phyloP scores from a whole-genome alignment of 2,888 invertebrate species.

The Agonopterix arenella region DNA sequence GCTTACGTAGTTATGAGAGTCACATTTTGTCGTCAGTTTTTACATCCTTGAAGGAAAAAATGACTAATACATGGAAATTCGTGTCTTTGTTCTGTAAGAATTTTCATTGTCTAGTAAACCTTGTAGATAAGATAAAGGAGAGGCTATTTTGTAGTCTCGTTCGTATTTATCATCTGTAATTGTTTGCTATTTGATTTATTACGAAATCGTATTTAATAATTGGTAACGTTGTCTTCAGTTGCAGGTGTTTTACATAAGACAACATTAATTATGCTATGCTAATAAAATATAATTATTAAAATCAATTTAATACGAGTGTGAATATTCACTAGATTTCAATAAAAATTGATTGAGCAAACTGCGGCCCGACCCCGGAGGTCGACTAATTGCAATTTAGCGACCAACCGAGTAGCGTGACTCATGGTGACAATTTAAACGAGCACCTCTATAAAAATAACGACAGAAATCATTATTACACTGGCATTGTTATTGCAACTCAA shows the following conservation, averaged over 20 bases:
- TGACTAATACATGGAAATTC: constrained; percentile 33
- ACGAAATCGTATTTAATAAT: too few relatives aligned
- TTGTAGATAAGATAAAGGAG: constrained; percentile 52
- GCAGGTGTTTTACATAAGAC: too few relatives aligned
- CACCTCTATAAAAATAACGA: too few relatives aligned
- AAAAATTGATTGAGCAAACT: constrained; percentile 25
- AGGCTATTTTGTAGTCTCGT: constrained; percentile 11
- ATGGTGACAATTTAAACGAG: too few relatives aligned
- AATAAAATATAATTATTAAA: too few relatives aligned
- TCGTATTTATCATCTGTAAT: not conserved
- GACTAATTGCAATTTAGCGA: constrained; percentile 43
- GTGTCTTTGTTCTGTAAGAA: constrained; percentile 23
- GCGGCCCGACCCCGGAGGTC: constrained; percentile 51
- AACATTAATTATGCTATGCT: too few relatives aligned
- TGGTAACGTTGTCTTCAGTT: too few relatives aligned
- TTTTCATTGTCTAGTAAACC: constrained; percentile 47
- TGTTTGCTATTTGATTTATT: not conserved
- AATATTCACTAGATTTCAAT: too few relatives aligned
- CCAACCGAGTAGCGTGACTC: constrained; percentile 4
- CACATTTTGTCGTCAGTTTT: constrained; percentile 19
- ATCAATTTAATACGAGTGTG: too few relatives aligned
- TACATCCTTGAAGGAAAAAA: constrained; percentile 12
- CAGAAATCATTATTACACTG: too few relatives aligned
- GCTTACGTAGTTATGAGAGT: constrained; percentile 2
- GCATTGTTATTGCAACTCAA: too few relatives aligned